Percentiles rank a stretch among this genome's conserved stretches.
These are phyloP conservation scores for Channa striata DNA, from an alignment of 2,797 vertebrate genomes.

Conservation along the genomic window DNA sequence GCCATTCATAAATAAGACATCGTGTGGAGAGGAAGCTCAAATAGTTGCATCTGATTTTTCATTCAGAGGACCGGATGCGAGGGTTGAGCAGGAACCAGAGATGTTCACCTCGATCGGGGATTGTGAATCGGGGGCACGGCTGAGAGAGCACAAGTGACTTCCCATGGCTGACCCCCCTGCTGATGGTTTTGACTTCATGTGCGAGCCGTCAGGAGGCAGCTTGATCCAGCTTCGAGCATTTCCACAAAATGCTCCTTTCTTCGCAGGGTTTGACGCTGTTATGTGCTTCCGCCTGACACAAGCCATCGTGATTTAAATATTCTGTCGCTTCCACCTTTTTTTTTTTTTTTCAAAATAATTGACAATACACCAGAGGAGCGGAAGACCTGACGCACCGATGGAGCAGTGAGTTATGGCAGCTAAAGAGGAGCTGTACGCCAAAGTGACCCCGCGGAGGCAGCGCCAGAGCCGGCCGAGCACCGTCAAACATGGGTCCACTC, in stretches of 20 bases:
- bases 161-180: slow-evolving; percentile 73
- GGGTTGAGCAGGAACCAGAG: slow-evolving; percentile 30
- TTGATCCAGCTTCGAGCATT: slow-evolving; percentile 56
- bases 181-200: slow-evolving; percentile 63
- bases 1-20: slow-evolving; percentile 90
- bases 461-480: slow-evolving; percentile 90
- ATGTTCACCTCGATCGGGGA: slow-evolving; percentile 46
- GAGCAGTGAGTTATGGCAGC: slow-evolving; percentile 90
- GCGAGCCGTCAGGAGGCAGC: slow-evolving; percentile 70
- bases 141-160: slow-evolving; percentile 70
- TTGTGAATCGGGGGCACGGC: slow-evolving; percentile 46
- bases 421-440: slow-evolving; percentile 93
- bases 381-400: slow-evolving; percentile 71
- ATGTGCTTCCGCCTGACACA: slow-evolving; percentile 55
- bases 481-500: slow-evolving; percentile 91
- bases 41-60: slow-evolving; percentile 47
- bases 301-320: slow-evolving; percentile 47
- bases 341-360: slow-evolving; percentile 37
- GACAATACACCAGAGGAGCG: slow-evolving; percentile 48
- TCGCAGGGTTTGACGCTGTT: slow-evolving; percentile 47
- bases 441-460: slow-evolving; percentile 92
- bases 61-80: slow-evolving; percentile 54
- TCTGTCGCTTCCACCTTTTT: slow-evolving; percentile 21
- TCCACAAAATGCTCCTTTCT: slow-evolving; percentile 53
- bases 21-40: slow-evolving; percentile 58